A percentile compares a stretch with the other conserved stretches of the same genome.
These are phyloP conservation scores for Perdix hodgsoniae DNA, from an alignment of 2,797 vertebrate species.

Conservation along the genomic window DNA sequence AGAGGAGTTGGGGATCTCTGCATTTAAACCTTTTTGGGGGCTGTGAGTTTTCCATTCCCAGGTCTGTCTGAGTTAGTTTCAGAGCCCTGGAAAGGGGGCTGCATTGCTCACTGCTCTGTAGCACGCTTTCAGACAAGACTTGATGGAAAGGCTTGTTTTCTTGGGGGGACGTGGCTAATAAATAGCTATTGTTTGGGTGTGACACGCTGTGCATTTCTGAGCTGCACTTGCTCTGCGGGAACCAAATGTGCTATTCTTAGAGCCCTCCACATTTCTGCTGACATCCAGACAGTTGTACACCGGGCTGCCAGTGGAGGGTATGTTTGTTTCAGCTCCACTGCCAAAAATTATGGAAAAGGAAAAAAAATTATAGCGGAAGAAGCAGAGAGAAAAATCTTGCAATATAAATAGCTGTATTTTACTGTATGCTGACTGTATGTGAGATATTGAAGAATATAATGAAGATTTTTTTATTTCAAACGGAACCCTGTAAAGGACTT, in stretches of 20 bases:
- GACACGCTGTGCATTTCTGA: background rate
- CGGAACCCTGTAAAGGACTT: background rate
- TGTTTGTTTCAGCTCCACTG: conserved; percentile 30
- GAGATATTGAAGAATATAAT: background rate
- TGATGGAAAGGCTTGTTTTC: background rate
- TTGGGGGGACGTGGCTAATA: background rate
- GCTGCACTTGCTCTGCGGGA: background rate
- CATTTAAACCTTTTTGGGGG: background rate
- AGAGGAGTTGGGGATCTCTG: fast-evolving
- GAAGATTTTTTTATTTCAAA: background rate
- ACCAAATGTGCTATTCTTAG: conserved; percentile 55
- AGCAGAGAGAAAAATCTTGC: conserved; percentile 14
- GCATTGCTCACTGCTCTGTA: background rate
- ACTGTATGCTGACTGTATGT: background rate
- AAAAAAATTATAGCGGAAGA: background rate
- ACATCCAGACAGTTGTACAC: background rate
- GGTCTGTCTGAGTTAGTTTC: background rate
- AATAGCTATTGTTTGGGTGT: conserved; percentile 19
- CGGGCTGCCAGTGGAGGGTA: background rate
- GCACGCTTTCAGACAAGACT: background rate
- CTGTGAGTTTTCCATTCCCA: background rate
- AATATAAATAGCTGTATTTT: background rate
- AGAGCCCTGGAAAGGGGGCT: background rate
- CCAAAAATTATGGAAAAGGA: conserved; percentile 12
- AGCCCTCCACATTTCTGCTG: conserved; percentile 49